A percentile compares a stretch with the other conserved stretches of the same genome.
These are phyloP conservation scores for Eublepharis macularius DNA, from an alignment of 2,113 vertebrate genomes.

Conservation along the genomic window DNA sequence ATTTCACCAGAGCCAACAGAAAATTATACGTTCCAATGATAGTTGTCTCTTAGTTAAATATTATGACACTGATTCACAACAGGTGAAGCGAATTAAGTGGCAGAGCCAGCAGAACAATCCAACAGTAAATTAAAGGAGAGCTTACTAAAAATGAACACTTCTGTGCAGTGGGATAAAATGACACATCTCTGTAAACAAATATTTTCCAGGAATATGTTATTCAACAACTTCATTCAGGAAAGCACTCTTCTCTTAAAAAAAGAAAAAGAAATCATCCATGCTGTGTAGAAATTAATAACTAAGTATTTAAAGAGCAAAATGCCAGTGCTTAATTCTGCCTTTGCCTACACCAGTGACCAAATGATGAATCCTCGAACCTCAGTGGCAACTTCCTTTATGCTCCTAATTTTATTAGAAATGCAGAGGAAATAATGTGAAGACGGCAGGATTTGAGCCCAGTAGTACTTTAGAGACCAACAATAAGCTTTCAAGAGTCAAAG, in stretches of 20 bases:
- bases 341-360: no score
- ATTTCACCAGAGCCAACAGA: neutral
- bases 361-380: no score
- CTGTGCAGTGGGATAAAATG: neutral
- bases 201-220: neutral
- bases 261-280: neutral
- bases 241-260: neutral
- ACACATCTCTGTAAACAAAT: no score
- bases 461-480: no score
- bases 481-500: no score
- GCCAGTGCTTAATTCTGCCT: neutral
- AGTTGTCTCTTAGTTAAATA: neutral
- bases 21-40: neutral
- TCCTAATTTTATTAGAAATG: no score
- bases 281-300: neutral
- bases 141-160: neutral
- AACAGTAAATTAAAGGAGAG: neutral
- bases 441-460: no score
- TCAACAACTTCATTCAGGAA: neutral
- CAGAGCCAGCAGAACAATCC: fast-evolving
- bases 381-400: no score
- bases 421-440: no score
- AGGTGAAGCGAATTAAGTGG: neutral
- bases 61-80: neutral
- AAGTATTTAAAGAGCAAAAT: neutral